phyloP scores from a whole-genome alignment of 2,888 invertebrate species.

The Agapetus fuscipes region DNA sequence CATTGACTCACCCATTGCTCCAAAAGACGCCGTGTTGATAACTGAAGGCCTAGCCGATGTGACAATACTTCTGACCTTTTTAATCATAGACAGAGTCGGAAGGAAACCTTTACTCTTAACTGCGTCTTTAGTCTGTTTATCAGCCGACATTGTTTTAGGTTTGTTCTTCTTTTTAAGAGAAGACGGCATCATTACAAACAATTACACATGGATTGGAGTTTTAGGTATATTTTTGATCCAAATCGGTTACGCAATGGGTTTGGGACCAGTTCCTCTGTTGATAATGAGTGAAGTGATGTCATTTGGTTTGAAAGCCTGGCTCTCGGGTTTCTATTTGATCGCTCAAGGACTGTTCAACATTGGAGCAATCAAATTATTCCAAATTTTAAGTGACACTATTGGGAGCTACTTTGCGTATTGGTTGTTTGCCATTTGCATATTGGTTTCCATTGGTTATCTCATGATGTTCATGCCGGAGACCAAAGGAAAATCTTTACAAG shows the following conservation, averaged over 20 bases:
- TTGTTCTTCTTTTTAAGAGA: constrained; percentile 31
- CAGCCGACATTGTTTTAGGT: constrained; percentile 28
- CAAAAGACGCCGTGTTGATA: constrained; percentile 32
- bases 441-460: constrained; percentile 10
- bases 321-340: constrained; percentile 17
- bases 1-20: constrained; percentile 28
- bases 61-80: constrained; percentile 24
- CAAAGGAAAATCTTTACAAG: constrained; percentile 15
- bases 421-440: constrained; percentile 13
- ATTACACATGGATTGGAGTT: constrained; percentile 13
- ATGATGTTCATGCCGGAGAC: constrained; percentile 19
- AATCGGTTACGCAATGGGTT: constrained; percentile 16
- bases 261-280: constrained; percentile 13
- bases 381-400: constrained; percentile 10
- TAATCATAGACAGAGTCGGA: constrained; percentile 33
- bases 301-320: constrained; percentile 16
- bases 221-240: constrained; percentile 15
- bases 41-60: constrained; percentile 31
- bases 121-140: constrained; percentile 30
- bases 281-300: constrained; percentile 20
- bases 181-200: constrained; percentile 10
- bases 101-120: constrained; percentile 31
- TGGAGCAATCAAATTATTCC: constrained; percentile 15
- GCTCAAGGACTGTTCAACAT: constrained; percentile 16
- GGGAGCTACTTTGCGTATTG: constrained; percentile 13